A percentile compares a stretch with the other conserved stretches of the same genome.
These are phyloP conservation scores for Harpegnathos saltator DNA, from an alignment of 1,140 invertebrate species.

Conservation along the genomic window DNA sequence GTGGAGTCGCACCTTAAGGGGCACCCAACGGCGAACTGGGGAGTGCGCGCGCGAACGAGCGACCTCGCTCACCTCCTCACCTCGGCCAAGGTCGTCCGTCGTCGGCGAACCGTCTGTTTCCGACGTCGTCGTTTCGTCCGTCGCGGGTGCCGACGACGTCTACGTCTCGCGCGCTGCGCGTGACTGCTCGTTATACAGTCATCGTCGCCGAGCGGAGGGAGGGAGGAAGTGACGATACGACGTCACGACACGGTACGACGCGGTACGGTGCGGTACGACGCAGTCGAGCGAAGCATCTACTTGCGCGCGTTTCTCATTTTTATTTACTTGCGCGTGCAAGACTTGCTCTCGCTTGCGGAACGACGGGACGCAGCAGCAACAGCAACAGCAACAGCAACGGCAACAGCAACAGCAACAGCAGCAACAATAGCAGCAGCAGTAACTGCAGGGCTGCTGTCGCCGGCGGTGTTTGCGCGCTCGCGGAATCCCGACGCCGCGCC, in stretches of 20 bases:
- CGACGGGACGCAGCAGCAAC: background rate
- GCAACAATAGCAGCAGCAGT: too few species aligned
- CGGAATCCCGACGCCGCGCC: constrained; percentile 46
- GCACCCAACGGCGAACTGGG: constrained; percentile 19
- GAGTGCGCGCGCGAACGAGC: constrained; percentile 1
- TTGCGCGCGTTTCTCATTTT: constrained; percentile 10
- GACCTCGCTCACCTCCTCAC: constrained; percentile 39
- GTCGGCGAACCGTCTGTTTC: constrained; percentile 52
- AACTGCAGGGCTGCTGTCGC: background rate
- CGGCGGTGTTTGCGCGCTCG: constrained; percentile 47
- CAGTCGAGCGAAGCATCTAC: background rate
- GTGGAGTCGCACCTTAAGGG: constrained; percentile 36
- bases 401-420: too few species aligned
- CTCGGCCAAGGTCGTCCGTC: constrained; percentile 43
- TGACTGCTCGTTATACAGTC: constrained; percentile 10
- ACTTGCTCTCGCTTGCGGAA: constrained; percentile 61
- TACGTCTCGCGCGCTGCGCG: constrained; percentile 3
- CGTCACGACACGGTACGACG: too few species aligned
- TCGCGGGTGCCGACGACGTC: constrained; percentile 17
- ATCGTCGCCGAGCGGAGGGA: constrained; percentile 4
- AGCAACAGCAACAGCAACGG: too few species aligned
- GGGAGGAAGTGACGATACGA: background rate
- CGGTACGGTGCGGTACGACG: background rate
- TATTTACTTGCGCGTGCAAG: constrained; percentile 66
- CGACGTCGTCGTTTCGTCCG: constrained; percentile 27